Base-by-base conservation (phyloP, 2,113 vertebrate species). In the Narcine bancroftii region DNA sequence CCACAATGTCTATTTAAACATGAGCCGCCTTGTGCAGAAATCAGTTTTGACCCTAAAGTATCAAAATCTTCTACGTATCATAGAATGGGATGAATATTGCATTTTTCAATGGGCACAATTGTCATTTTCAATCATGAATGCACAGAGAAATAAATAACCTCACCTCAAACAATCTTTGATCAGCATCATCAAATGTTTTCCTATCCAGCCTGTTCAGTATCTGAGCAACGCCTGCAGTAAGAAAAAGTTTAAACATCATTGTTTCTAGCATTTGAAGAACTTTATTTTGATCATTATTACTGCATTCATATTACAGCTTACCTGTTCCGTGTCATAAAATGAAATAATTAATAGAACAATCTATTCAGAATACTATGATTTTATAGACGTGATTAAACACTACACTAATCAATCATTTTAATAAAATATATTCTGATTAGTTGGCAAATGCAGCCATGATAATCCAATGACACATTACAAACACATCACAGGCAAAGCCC, bases 91-190 rank as follows among this genome's bases (percentile, higher is more conserved):
- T 36, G 33, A 66, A 89, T 69, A 91, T 13, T 60, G 87, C 39
- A 69, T 13, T 69, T 69, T 69, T 69, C 29, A 91, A 65, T 21
- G 69, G n/a, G 2, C 26, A 91, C 26, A 19, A 29, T 66, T 89
- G 39, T 3, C 42, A 89, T 89, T 39, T 89, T 5, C 39, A 4
- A 91, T 45, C 39, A 56, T 63, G 15, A 45, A 33, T 26, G 39
- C 45, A 29, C 45, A 45, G 39, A 19, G 76, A 71, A 53, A 63
- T 1, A 53, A 72, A 92, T 13, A 60, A 39, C 33, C 56, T 87
- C 66, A 96, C 96, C 95, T 97, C 96, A 95, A 97, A 97, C 71
- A 97, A 95, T 83, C 96, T 96, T 94, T 97, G 96, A 93, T 97
- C 96, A 76, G 96, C 96, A 93, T 96, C 96, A 75, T 95, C 95